Evolutionary conservation across 2,888 invertebrate genomes (phyloP).

Genomic region (Polyommatus icarus): DNA sequence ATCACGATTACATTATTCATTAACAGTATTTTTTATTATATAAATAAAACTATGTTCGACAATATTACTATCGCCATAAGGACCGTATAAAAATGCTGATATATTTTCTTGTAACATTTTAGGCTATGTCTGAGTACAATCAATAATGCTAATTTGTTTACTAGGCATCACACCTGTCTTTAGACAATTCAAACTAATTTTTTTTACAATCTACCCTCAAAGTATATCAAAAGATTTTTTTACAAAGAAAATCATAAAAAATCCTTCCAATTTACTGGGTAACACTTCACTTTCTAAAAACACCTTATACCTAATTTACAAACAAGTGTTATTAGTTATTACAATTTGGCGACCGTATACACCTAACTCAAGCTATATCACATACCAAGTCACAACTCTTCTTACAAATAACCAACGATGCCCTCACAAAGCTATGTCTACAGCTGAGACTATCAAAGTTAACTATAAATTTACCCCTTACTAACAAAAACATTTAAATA

Average conservation of each 20-base stretch:
- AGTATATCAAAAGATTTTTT: neutral
- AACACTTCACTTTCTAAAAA: neutral
- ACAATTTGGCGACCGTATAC: neutral
- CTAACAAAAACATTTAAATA: neutral
- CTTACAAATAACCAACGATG: conserved; percentile 38
- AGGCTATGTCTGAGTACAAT: neutral
- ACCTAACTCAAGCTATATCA: conserved; percentile 1
- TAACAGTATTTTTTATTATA: too few relatives aligned
- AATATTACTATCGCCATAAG: neutral
- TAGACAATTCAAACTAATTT: conserved; percentile 9
- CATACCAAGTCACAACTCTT: conserved; percentile 38
- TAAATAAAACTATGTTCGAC: too few relatives aligned
- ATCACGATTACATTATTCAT: neutral
- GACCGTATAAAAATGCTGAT: neutral
- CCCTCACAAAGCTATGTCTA: conserved; percentile 18
- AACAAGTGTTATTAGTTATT: neutral
- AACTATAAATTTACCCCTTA: neutral
- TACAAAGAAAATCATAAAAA: neutral
- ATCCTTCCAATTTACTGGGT: neutral
- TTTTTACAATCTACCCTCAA: neutral
- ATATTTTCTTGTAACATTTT: neutral
- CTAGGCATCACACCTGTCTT: conserved; percentile 9
- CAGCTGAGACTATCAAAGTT: conserved; percentile 8
- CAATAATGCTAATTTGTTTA: neutral
- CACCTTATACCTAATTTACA: conserved; percentile 1